Evolutionary conservation across 2,888 invertebrate genomes (phyloP), one percentile per base, ranked within the genome.

Genomic region (Oligia latruncula): DNA sequence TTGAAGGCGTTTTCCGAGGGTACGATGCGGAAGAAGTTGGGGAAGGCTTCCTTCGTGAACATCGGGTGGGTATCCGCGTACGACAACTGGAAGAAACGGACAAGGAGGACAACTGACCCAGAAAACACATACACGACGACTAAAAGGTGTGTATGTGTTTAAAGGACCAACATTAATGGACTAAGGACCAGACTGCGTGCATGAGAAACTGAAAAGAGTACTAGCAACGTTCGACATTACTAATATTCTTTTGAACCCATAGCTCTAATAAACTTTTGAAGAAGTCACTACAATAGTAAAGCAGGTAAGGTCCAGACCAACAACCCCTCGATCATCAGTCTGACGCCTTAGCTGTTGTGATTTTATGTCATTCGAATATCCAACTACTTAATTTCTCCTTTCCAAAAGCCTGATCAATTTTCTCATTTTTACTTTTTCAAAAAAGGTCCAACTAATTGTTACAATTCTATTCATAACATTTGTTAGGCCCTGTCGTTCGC

Each of bases 21-120:
- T 40, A 99, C 99, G 84, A 99, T 99, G 73, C 99, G 98, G 96
- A 99, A 99, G 97, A 99, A 99, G 95, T 99, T 99, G 15, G 99
- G 99, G 94, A 99, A 99, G 88, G 98, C 98, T 91, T 98, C 98
- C 92, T 98, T 98, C 11, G 99, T 99, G 95, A 99, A 99, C 98
- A 99, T 99, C 1, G 99, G 99, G 95, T 99, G 99, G 8, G 99
- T 99, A 95, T 99, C 99, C 9, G 99, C 99, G 95, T 99, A 99
- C 23, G 99, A 99, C 15, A 99, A 96, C 98, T 99, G 97, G 43
- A 95, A 74, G 94, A 95, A 86, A 43, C 1, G 0, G 4, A 70
- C 78, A 88, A 87, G 87, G 90, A 87, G 78, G 86, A 81, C 74
- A 46, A 78, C 75, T 49, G 73, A 49, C 70, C 77, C 65, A 43